A percentile compares a stretch with the other conserved stretches of the same genome.
phyloP scores from a whole-genome alignment of 2,888 invertebrate genomes.

The Alcis repandata region DNA sequence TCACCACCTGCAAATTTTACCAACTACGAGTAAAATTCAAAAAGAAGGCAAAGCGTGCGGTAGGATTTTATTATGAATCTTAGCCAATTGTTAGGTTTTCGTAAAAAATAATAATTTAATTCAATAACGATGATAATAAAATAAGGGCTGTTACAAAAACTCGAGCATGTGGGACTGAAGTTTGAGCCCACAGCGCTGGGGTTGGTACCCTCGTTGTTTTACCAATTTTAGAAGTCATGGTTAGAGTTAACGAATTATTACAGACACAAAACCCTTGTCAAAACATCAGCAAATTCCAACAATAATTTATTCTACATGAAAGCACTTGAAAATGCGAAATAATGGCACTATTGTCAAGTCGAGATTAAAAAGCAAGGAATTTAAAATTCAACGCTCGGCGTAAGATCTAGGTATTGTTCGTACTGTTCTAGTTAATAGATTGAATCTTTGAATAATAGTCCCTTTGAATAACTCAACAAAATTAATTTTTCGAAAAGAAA shows the following conservation, averaged over 20 bases:
- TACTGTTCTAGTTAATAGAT: conserved; percentile 66
- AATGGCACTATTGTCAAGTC: conserved; percentile 21
- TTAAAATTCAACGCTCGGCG: conserved; percentile 36
- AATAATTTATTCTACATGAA: conserved; percentile 14
- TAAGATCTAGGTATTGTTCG: too few relatives aligned
- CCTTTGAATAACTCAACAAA: conserved; percentile 76
- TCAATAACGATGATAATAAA: too few relatives aligned
- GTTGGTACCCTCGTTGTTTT: neutral
- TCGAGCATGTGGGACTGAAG: neutral
- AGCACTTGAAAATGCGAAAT: conserved; percentile 17
- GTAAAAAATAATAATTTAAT: too few relatives aligned
- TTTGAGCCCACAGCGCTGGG: neutral
- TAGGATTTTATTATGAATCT: too few relatives aligned
- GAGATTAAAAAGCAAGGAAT: conserved; percentile 39
- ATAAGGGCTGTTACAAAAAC: too few relatives aligned
- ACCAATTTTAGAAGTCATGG: neutral
- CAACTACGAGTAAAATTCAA: too few relatives aligned
- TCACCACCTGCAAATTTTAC: too few relatives aligned
- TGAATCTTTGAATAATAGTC: conserved; percentile 69
- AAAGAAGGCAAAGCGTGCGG: too few relatives aligned
- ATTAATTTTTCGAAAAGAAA: too few relatives aligned
- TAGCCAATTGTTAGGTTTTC: too few relatives aligned
- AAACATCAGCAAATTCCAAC: neutral
- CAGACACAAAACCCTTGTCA: conserved; percentile 3
- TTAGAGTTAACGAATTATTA: neutral